A percentile compares a stretch with the other conserved stretches of the same genome.
Evolutionary conservation across 1,140 invertebrate genomes (phyloP).

Genomic region (Drosophila nigromelanica): DNA sequence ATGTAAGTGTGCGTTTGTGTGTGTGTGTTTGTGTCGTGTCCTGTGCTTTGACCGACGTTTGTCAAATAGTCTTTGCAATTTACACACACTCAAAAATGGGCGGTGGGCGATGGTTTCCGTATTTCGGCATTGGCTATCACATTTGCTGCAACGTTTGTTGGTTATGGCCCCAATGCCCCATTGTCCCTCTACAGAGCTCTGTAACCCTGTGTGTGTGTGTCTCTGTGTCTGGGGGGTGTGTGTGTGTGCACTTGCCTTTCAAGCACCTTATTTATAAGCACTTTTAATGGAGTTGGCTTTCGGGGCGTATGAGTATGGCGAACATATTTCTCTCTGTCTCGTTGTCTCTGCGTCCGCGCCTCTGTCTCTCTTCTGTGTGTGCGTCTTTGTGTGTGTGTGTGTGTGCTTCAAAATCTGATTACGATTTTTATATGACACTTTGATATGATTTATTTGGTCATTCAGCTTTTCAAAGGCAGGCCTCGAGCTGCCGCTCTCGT

Average conservation of each 20-base stretch:
- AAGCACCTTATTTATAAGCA: slow-evolving; percentile 82
- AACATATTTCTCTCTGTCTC: slow-evolving; percentile 49
- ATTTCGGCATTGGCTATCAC: slow-evolving; percentile 20
- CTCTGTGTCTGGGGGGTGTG: slow-evolving; percentile 14
- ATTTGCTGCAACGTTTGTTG: slow-evolving; percentile 75
- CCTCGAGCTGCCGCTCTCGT: slow-evolving; percentile 49
- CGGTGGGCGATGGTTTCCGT: slow-evolving; percentile 28
- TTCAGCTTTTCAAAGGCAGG: slow-evolving; percentile 82
- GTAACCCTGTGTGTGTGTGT: slow-evolving; percentile 12
- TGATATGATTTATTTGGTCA: slow-evolving; percentile 83
- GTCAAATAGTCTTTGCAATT: slow-evolving; percentile 82
- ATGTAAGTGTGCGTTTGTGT: neutral
- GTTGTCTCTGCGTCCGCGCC: slow-evolving; percentile 18
- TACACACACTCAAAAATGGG: slow-evolving; percentile 71
- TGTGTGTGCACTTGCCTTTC: slow-evolving; percentile 74
- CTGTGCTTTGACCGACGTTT: slow-evolving; percentile 76
- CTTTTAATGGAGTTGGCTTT: slow-evolving; percentile 82
- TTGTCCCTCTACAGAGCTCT: slow-evolving; percentile 38
- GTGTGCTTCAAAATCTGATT: slow-evolving; percentile 81
- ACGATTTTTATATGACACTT: slow-evolving; percentile 83
- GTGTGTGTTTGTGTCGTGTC: slow-evolving; percentile 42
- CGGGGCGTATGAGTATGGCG: slow-evolving; percentile 61
- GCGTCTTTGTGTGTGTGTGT: slow-evolving; percentile 34
- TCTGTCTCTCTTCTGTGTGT: slow-evolving; percentile 22
- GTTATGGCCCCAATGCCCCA: slow-evolving; percentile 68